Conservation (phyloP, 2,797 vertebrate species). For the Hemibagrus guttatus region DNA sequence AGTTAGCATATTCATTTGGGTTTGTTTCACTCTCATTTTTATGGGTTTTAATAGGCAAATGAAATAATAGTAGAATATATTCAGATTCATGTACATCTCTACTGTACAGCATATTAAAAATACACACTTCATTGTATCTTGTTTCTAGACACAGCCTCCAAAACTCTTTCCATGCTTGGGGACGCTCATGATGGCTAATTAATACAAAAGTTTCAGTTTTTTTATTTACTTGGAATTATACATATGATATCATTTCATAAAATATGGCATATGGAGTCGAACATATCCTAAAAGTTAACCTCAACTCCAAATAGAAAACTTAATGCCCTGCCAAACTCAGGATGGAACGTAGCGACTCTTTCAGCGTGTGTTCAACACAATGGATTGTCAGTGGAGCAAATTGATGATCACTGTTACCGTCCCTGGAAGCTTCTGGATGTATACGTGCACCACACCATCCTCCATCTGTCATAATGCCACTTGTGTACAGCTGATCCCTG, state of each 20-base stretch:
- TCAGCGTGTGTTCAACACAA: not conserved
- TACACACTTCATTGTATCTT: not conserved
- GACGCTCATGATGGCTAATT: not conserved
- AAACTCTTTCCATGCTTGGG: not conserved
- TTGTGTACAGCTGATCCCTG: conserved; percentile 30
- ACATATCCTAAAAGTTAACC: not conserved
- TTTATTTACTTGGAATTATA: not conserved
- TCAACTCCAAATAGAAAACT: too few species aligned
- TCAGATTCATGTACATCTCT: not conserved
- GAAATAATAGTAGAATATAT: not conserved
- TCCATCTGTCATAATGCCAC: conserved; percentile 48
- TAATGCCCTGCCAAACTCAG: not conserved
- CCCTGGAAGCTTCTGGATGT: conserved; percentile 29
- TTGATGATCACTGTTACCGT: conserved; percentile 39
- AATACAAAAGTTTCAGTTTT: not conserved
- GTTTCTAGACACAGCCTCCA: not conserved
- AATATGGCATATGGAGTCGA: not conserved
- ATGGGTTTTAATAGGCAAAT: not conserved
- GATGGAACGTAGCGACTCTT: not conserved
- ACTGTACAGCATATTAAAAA: not conserved
- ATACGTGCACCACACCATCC: conserved; percentile 34
- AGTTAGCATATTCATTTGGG: not conserved
- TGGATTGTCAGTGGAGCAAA: conserved; percentile 46
- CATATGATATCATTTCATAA: not conserved
- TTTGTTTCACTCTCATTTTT: not conserved